Base-by-base conservation (phyloP, 2,113 vertebrate species). In the Scytalopus superciliaris region DNA sequence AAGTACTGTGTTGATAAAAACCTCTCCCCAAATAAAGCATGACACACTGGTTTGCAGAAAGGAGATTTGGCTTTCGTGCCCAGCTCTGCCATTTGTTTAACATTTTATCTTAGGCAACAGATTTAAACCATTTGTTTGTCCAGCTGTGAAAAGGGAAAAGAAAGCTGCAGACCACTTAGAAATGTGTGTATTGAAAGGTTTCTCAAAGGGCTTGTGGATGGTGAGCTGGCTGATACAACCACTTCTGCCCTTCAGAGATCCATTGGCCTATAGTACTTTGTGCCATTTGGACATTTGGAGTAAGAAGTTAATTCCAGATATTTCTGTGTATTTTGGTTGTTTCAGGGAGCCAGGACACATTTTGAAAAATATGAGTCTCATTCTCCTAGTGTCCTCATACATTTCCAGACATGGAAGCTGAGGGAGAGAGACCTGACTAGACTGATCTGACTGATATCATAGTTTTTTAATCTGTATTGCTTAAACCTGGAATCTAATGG, bases 401-500 rank as follows among this genome's bases (percentile, higher is more conserved):
- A 11, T 64, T 59, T 18, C 69, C 76, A 86, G n/a, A 13, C 35
- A 24, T 49, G 44, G 44, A 89, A 80, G 42, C 22, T 77, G 35
- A 93, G 19, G 47, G 80, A 87, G 42, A 84, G 24, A 68, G 25
- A 90, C 28, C 39, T 79, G 60, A 91, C 66, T 79, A 64, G 67
- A 64, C 37, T 82, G 52, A 87, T 89, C 69, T 73, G 44, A 47
- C 27, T 69, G 78, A 90, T 82, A 76, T 3, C 0, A 67, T 25
- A 55, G 75, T 75, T 93, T 94, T 69, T 25, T 84, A 89, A 92
- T 64, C 56, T 75, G 52, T 72, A 88, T 92, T 92, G 59, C 90
- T 77, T 81, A 39, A 68, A 44, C 25, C 60, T 89, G 80, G 28
- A 37, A 68, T 63, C 55, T 75, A 82, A 72, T 79, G 27, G 14